phyloP scores from a whole-genome alignment of 2,113 vertebrate genomes.

The Narcine bancroftii region DNA sequence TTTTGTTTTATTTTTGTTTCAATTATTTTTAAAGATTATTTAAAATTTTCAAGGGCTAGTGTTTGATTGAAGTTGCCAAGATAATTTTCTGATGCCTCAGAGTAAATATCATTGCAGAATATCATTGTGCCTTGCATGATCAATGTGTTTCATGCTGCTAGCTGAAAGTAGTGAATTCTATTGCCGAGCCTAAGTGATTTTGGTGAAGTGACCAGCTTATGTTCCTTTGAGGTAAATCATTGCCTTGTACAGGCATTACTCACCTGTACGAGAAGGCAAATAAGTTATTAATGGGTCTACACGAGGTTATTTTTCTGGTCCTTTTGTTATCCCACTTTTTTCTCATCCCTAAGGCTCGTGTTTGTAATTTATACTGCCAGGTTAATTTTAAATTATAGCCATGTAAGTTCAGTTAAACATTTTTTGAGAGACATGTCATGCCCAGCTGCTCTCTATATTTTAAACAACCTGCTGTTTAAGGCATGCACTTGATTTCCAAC shows the following conservation, averaged over 20 bases:
- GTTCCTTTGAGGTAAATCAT: not conserved
- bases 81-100: not conserved
- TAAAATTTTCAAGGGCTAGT: not conserved
- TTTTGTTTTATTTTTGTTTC: not conserved
- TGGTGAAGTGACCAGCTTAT: not conserved
- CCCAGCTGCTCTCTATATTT: constrained; percentile 48
- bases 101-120: not conserved
- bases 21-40: not conserved
- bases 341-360: not conserved
- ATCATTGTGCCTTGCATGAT: not conserved
- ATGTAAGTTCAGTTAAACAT: constrained; percentile 9
- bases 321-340: not conserved
- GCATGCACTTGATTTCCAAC: constrained; percentile 39
- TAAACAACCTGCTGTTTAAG: constrained; percentile 49
- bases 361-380: constrained; percentile 4
- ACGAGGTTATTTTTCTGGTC: not conserved
- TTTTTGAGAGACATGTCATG: constrained; percentile 32
- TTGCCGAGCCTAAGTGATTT: not conserved
- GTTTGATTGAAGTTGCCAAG: not conserved
- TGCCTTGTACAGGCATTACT: not conserved
- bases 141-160: not conserved
- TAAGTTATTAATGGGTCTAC: not conserved
- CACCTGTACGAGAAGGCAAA: not conserved
- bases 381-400: constrained; percentile 34
- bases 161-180: not conserved